Conservation (phyloP, 2,797 vertebrate species). For the Ptychadena robeensis region DNA sequence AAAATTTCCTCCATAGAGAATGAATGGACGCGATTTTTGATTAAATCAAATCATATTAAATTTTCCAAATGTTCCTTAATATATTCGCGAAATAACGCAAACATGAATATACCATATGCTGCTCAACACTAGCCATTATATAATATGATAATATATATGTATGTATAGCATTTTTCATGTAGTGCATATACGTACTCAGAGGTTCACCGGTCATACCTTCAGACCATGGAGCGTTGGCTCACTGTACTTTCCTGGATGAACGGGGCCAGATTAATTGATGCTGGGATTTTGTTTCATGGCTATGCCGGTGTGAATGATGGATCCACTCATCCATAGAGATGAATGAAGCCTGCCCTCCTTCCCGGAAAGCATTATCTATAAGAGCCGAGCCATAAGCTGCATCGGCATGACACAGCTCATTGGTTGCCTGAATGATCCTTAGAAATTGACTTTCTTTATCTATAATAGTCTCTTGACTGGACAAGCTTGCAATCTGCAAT, state of each 20-base stretch:
- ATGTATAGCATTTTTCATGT: background rate
- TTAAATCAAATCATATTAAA: no score
- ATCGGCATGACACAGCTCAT: background rate
- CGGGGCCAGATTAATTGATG: background rate
- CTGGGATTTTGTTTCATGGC: background rate
- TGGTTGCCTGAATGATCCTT: background rate
- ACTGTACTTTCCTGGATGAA: background rate
- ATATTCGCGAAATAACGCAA: no score
- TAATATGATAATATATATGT: no score
- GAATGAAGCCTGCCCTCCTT: background rate
- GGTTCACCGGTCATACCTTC: background rate
- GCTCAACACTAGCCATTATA: no score
- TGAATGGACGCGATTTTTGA: no score
- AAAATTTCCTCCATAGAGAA: no score
- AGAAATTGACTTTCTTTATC: background rate
- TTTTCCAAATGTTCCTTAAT: no score
- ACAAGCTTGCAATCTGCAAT: background rate
- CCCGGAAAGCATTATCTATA: background rate
- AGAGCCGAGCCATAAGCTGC: background rate
- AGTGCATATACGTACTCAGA: background rate
- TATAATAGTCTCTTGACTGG: background rate
- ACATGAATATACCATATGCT: no score
- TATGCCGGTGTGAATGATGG: background rate
- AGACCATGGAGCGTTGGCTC: background rate
- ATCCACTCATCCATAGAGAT: background rate